phyloP scores from a whole-genome alignment of 2,797 vertebrate genomes.

The Chloroceryle inda region DNA sequence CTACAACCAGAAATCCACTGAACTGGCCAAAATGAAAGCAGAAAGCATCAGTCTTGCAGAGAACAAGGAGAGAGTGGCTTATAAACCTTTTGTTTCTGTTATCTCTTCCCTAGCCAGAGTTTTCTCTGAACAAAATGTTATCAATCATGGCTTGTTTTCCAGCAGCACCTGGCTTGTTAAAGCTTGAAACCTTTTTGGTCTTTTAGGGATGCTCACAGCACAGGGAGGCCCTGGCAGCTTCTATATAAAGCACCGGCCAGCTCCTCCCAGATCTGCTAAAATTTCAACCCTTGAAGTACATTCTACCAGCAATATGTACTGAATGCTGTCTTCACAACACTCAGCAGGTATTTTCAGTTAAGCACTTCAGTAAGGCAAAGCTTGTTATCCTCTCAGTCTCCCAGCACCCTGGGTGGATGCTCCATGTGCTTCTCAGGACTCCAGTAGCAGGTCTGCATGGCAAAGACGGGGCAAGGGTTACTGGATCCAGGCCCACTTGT shows the following conservation, averaged over 20 bases:
- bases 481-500: not conserved
- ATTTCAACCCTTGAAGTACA: not conserved
- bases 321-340: not conserved
- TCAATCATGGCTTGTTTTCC: not conserved
- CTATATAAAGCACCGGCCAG: not conserved
- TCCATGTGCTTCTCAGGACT: not conserved
- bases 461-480: not conserved
- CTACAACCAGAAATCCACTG: not conserved
- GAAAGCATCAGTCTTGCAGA: not conserved
- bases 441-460: fast-evolving
- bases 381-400: not conserved
- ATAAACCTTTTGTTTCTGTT: not conserved
- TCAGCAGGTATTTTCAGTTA: not conserved
- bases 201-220: not conserved
- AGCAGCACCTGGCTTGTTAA: not conserved
- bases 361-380: not conserved
- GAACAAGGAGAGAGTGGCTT: not conserved
- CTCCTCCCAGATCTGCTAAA: not conserved
- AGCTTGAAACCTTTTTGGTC: not conserved
- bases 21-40: not conserved
- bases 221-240: not conserved
- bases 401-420: not conserved
- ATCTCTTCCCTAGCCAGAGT: not conserved
- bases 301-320: not conserved
- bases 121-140: not conserved